Percentiles rank a stretch among this genome's conserved stretches.
phyloP scores from a whole-genome alignment of 2,113 vertebrate species.

The Leptobrachium ailaonicum region DNA sequence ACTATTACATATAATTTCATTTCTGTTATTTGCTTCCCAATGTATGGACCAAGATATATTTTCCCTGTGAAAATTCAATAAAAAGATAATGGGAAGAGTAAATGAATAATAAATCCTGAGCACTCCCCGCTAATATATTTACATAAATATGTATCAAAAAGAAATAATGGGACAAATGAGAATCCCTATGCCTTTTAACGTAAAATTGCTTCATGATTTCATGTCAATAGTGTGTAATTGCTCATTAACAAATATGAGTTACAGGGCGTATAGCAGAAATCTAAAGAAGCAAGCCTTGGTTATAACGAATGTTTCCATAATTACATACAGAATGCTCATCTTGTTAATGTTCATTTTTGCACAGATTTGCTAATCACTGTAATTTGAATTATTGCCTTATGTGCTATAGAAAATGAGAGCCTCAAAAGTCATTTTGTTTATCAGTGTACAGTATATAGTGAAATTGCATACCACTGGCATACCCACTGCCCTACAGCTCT shows the following conservation, averaged over 20 bases:
- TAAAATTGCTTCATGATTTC: conserved; percentile 16
- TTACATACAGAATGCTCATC: conserved; percentile 20
- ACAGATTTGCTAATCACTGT: conserved; percentile 8
- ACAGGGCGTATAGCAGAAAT: conserved; percentile 13
- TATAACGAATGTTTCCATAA: conserved; percentile 5
- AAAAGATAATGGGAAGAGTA: too few relatives aligned
- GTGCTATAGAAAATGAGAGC: not conserved
- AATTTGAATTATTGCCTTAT: not conserved
- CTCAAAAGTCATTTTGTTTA: not conserved
- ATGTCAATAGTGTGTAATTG: conserved; percentile 23
- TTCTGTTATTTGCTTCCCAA: too few relatives aligned
- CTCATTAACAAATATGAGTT: conserved; percentile 24
- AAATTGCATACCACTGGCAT: not conserved
- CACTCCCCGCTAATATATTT: too few relatives aligned
- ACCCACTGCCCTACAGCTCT: too few relatives aligned
- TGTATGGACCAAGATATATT: too few relatives aligned
- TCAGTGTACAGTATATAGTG: not conserved
- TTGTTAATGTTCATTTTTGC: conserved; percentile 14
- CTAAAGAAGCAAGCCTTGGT: conserved; percentile 1
- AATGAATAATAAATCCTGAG: too few relatives aligned
- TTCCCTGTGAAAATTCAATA: too few relatives aligned
- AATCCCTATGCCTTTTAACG: conserved; percentile 1
- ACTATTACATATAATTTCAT: too few relatives aligned
- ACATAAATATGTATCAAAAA: not conserved
- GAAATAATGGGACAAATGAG: conserved; percentile 9